Evolutionary conservation across 2,113 vertebrate genomes (phyloP).

Genomic region (Clupea harengus): DNA sequence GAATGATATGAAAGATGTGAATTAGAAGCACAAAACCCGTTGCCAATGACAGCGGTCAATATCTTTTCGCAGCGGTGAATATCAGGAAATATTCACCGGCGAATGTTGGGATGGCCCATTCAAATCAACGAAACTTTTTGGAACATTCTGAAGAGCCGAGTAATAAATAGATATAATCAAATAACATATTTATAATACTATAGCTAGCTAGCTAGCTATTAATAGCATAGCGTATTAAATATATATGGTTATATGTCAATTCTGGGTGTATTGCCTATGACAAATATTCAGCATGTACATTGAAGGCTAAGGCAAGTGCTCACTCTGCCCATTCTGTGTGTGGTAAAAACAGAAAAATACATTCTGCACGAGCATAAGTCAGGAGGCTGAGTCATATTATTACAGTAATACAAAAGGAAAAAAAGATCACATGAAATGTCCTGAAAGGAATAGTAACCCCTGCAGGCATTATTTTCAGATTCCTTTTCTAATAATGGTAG

Average conservation of each 20-base stretch:
- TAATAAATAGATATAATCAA: too few species aligned
- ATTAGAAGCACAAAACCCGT: too few species aligned
- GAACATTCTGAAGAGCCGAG: too few species aligned
- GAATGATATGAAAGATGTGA: too few species aligned
- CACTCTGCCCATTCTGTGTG: background rate
- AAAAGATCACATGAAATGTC: background rate
- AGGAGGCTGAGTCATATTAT: background rate
- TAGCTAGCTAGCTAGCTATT: background rate
- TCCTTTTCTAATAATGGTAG: background rate
- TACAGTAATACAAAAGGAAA: background rate
- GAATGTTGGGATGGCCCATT: too few species aligned
- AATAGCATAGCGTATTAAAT: background rate
- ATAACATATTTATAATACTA: too few species aligned
- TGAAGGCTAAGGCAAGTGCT: background rate
- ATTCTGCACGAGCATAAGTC: background rate
- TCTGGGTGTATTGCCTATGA: background rate
- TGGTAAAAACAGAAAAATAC: background rate
- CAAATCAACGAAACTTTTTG: too few species aligned
- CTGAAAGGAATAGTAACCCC: background rate
- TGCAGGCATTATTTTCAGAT: constrained; percentile 1
- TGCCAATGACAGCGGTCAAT: too few species aligned
- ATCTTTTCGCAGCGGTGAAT: too few species aligned
- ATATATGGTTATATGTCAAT: background rate
- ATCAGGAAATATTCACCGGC: too few species aligned
- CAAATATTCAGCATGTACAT: background rate